These are phyloP conservation scores for Saccostrea glomerata DNA, from an alignment of 1,140 invertebrate genomes.

Conservation along the genomic window DNA sequence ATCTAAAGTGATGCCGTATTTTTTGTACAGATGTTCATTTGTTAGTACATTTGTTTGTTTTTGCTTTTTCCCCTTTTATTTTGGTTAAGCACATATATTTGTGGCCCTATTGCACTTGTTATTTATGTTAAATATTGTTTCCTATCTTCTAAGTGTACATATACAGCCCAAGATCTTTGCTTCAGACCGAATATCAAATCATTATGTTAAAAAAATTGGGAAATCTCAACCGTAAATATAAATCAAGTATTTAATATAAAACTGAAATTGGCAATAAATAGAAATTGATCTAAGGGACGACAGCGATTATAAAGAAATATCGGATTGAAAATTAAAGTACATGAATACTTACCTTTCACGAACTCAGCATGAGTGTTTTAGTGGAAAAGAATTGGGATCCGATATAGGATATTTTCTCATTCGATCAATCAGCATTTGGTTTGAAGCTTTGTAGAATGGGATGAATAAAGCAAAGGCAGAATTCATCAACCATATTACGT, in stretches of 20 bases:
- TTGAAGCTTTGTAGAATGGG: background rate
- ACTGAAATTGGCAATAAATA: background rate
- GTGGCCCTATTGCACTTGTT: background rate
- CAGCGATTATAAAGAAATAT: background rate
- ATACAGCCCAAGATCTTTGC: too few species aligned
- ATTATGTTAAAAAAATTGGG: background rate
- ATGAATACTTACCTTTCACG: background rate
- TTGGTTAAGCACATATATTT: too few species aligned
- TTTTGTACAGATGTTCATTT: too few species aligned
- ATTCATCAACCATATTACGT: constrained; percentile 18
- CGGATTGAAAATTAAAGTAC: constrained; percentile 5
- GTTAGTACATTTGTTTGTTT: too few species aligned
- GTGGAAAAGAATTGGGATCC: background rate
- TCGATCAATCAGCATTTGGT: background rate
- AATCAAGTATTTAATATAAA: background rate
- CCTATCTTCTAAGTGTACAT: background rate
- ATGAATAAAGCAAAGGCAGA: background rate
- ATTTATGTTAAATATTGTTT: background rate
- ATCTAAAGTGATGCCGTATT: too few species aligned
- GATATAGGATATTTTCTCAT: constrained; percentile 10
- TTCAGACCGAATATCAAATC: background rate
- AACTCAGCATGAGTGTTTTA: constrained; percentile 6
- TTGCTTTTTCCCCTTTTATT: too few species aligned
- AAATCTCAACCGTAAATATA: background rate
- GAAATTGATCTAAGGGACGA: background rate